Evolutionary conservation across 2,797 vertebrate species (phyloP).

Genomic region (Sitta carolinensis): DNA sequence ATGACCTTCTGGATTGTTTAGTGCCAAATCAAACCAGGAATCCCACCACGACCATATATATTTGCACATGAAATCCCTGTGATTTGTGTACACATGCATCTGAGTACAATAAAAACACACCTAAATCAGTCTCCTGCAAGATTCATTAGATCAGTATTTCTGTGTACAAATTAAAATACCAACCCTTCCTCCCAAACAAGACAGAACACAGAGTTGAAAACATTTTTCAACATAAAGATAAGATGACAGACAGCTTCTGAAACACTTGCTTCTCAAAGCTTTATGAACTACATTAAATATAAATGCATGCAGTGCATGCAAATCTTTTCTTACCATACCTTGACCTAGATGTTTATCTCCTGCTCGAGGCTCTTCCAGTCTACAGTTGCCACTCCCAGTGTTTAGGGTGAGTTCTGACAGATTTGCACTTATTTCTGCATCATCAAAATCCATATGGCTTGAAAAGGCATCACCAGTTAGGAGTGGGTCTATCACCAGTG

Average conservation of each 20-base stretch:
- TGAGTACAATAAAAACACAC: not conserved
- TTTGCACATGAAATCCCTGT: not conserved
- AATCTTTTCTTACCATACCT: slow-evolving; percentile 64
- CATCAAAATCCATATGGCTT: slow-evolving; percentile 81
- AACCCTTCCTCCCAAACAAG: not conserved
- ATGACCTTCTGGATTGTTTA: not conserved
- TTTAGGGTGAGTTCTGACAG: slow-evolving; percentile 80
- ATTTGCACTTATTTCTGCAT: slow-evolving; percentile 69
- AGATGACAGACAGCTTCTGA: not conserved
- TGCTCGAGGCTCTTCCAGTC: slow-evolving; percentile 67
- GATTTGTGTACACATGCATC: not conserved
- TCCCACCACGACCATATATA: not conserved
- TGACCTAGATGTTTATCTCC: slow-evolving; percentile 72
- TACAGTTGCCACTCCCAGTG: slow-evolving; percentile 70
- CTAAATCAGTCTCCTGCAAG: not conserved
- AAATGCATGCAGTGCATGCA: not conserved
- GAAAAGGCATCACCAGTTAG: slow-evolving; percentile 83
- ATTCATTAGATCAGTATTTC: not conserved
- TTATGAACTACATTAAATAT: slow-evolving; percentile 21
- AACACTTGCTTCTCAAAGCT: not conserved
- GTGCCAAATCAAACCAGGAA: not conserved
- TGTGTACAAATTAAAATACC: not conserved
- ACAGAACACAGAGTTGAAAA: not conserved
- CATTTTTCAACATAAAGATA: not conserved
- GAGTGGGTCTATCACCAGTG: slow-evolving; percentile 85